These are phyloP conservation scores for Sweltsa coloradensis DNA, from an alignment of 1,140 invertebrate species.

Conservation along the genomic window DNA sequence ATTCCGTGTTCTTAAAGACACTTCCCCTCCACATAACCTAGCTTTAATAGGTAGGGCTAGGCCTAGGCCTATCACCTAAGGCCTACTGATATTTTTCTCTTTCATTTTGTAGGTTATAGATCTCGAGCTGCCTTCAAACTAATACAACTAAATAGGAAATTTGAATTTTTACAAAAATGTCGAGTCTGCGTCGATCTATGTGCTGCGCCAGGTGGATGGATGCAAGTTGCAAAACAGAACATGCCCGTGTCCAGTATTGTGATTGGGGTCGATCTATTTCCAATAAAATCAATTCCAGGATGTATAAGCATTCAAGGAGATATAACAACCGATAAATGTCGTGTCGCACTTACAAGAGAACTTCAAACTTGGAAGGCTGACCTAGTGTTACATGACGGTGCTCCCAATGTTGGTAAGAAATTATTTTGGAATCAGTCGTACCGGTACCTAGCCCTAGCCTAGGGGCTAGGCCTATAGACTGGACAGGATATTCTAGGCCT, in stretches of 20 bases:
- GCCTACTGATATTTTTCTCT: background rate
- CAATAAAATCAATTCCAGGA: conserved; percentile 86
- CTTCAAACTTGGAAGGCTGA: conserved; percentile 95
- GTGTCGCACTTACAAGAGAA: conserved; percentile 64
- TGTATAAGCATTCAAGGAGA: conserved; percentile 86
- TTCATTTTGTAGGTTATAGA: conserved; percentile 63
- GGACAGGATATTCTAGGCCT: no score
- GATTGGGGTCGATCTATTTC: conserved; percentile 89
- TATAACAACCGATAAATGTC: conserved; percentile 91
- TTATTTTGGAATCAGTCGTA: no score
- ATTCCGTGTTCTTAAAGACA: no score
- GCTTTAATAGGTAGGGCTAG: no score
- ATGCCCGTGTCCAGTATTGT: conserved; percentile 96
- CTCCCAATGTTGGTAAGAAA: conserved; percentile 88
- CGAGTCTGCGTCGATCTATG: conserved; percentile 95
- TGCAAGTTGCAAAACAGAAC: conserved; percentile 97
- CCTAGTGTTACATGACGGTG: conserved; percentile 92
- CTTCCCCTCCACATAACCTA: no score
- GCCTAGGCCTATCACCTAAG: no score
- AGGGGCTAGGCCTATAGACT: no score
- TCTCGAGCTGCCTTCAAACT: conserved; percentile 98
- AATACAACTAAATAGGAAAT: conserved; percentile 95
- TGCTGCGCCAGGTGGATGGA: conserved; percentile 99
- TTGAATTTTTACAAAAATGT: conserved; percentile 92
- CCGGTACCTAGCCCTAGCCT: no score